These are phyloP conservation scores for Solenodon paradoxus DNA, from an alignment of 2,113 vertebrate genomes.

Conservation along the genomic window DNA sequence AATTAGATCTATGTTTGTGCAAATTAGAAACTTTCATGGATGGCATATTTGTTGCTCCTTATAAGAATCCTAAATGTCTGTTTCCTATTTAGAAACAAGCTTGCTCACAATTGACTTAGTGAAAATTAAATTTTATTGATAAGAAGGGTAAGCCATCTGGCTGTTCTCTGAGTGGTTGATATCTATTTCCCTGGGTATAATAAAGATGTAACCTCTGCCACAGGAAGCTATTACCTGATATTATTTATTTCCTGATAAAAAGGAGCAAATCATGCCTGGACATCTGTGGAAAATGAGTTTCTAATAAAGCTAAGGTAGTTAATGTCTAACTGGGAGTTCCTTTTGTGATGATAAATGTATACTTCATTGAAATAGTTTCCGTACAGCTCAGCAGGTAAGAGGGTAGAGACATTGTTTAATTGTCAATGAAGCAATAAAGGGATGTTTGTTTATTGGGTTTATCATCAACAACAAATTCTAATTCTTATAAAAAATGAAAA, in stretches of 20 bases:
- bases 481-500: conserved; percentile 48
- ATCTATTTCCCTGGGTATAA: conserved; percentile 82
- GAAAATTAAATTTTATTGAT: conserved; percentile 83
- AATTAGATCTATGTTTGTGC: not conserved
- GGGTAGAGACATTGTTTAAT: conserved; percentile 66
- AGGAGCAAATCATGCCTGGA: conserved; percentile 80
- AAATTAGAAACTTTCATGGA: not conserved
- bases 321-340: conserved; percentile 80
- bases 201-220: conserved; percentile 84
- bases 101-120: conserved; percentile 78
- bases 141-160: conserved; percentile 84
- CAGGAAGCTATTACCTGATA: conserved; percentile 84
- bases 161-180: conserved; percentile 80
- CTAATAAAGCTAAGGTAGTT: conserved; percentile 83
- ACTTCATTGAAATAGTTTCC: conserved; percentile 72
- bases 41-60: conserved; percentile 36
- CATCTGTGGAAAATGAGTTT: conserved; percentile 83
- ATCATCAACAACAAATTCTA: conserved; percentile 52
- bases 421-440: conserved; percentile 61
- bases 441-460: conserved; percentile 60
- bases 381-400: conserved; percentile 74
- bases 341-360: conserved; percentile 77
- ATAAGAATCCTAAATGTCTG: not conserved
- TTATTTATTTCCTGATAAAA: conserved; percentile 83
- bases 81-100: conserved; percentile 74